These are phyloP conservation scores for Volucella inflata DNA, from an alignment of 2,888 invertebrate species.

Conservation along the genomic window DNA sequence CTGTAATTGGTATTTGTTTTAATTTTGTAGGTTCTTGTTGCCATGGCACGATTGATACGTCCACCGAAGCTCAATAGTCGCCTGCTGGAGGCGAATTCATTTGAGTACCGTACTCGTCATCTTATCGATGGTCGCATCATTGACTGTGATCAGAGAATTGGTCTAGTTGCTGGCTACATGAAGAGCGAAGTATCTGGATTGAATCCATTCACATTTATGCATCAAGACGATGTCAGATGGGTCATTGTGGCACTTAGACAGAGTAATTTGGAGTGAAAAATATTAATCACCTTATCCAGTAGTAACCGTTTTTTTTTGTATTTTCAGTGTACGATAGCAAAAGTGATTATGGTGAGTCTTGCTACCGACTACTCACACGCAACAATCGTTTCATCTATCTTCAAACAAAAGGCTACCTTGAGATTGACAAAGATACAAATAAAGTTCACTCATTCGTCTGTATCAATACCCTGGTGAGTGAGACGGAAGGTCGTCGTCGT, in stretches of 20 bases:
- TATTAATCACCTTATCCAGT: background rate
- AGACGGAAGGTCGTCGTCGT: conserved; percentile 89
- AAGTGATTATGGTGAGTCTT: conserved; percentile 93
- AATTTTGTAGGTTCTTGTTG: conserved; percentile 86
- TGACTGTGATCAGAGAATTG: conserved; percentile 95
- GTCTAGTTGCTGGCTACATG: conserved; percentile 94
- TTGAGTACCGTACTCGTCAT: conserved; percentile 96
- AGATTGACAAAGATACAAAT: conserved; percentile 90
- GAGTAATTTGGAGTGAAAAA: conserved; percentile 85
- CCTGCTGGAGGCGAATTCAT: conserved; percentile 88
- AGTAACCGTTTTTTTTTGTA: conserved; percentile 2
- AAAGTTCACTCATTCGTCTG: conserved; percentile 94
- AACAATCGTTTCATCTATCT: conserved; percentile 94
- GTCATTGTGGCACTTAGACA: conserved; percentile 93
- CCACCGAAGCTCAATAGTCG: conserved; percentile 88
- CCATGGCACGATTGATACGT: conserved; percentile 89
- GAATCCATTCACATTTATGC: conserved; percentile 95
- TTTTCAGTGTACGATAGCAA: conserved; percentile 91
- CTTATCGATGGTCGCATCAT: conserved; percentile 94
- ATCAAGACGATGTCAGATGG: conserved; percentile 94
- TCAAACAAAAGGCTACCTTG: conserved; percentile 92
- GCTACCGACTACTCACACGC: conserved; percentile 91
- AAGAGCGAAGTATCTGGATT: conserved; percentile 94
- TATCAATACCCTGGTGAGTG: conserved; percentile 90
- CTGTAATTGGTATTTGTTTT: background rate